phyloP scores from a whole-genome alignment of 1,140 invertebrate genomes.

The Platyscapa corneri region DNA sequence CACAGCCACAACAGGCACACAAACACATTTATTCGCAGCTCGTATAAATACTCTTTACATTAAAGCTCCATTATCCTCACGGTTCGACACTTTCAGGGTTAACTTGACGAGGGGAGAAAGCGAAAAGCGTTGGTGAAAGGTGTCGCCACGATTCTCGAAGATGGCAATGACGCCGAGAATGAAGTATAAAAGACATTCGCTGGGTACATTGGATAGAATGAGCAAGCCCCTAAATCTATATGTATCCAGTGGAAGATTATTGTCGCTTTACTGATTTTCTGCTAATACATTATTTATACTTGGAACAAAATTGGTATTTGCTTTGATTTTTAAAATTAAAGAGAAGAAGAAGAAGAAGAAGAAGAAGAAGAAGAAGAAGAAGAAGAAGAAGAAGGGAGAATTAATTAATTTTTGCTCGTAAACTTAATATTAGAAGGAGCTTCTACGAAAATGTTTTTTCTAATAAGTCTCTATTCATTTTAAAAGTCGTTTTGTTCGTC shows the following conservation, averaged over 20 bases:
- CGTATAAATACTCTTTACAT: slow-evolving; percentile 50
- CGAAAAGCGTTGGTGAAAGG: background rate
- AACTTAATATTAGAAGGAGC: background rate
- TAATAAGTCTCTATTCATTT: no score
- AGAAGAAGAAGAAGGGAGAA: no score
- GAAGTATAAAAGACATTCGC: background rate
- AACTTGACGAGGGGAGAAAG: background rate
- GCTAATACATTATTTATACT: background rate
- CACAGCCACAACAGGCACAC: background rate
- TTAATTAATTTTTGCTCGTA: no score
- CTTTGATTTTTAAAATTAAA: background rate
- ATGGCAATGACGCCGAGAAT: background rate
- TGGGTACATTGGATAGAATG: background rate
- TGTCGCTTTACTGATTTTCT: background rate
- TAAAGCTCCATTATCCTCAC: slow-evolving; percentile 51
- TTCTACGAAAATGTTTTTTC: no score
- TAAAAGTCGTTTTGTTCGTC: no score
- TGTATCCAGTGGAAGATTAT: background rate
- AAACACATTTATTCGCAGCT: slow-evolving; percentile 17
- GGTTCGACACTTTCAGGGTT: slow-evolving; percentile 4
- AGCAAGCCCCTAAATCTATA: background rate
- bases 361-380: no score
- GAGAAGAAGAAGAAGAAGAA: no score
- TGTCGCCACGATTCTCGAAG: slow-evolving; percentile 8
- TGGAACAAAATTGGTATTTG: background rate